A percentile compares a stretch with the other conserved stretches of the same genome.
Conservation (phyloP, 1,140 invertebrate genomes). For the Druon quercuslanigerum region DNA sequence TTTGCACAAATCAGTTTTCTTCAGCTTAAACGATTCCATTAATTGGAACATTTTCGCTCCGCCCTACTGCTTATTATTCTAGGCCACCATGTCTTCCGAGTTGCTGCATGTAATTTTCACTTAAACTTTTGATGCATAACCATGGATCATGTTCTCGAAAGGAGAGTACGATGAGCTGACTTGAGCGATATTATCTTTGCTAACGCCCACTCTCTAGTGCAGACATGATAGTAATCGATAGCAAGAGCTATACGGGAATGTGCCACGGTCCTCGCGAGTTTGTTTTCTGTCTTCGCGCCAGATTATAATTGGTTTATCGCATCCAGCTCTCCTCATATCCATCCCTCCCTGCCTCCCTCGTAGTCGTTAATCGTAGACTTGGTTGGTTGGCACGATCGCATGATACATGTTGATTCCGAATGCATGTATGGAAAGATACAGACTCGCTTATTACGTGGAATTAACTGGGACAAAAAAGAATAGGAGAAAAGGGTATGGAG, state of each 20-base stretch:
- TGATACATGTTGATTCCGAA: background rate
- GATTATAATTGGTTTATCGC: constrained; percentile 48
- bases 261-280: constrained; percentile 45
- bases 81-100: too few species aligned
- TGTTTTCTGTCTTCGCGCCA: constrained; percentile 38
- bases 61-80: background rate
- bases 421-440: too few species aligned
- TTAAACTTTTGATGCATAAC: constrained; percentile 51
- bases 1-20: background rate
- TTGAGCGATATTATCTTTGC: constrained; percentile 32
- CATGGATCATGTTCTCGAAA: constrained; percentile 37
- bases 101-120: too few species aligned
- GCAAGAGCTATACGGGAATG: constrained; percentile 36
- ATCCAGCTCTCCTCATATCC: constrained; percentile 3
- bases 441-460: too few species aligned
- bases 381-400: constrained; percentile 21
- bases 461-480: too few species aligned
- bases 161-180: constrained; percentile 38
- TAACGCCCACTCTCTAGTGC: constrained; percentile 51
- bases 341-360: background rate
- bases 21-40: background rate
- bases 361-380: constrained; percentile 23
- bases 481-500: too few species aligned
- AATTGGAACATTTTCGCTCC: background rate
- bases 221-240: constrained; percentile 47